A percentile compares a stretch with the other conserved stretches of the same genome.
Conservation (phyloP, 2,888 invertebrate genomes). For the Aspidapion aeneum region DNA sequence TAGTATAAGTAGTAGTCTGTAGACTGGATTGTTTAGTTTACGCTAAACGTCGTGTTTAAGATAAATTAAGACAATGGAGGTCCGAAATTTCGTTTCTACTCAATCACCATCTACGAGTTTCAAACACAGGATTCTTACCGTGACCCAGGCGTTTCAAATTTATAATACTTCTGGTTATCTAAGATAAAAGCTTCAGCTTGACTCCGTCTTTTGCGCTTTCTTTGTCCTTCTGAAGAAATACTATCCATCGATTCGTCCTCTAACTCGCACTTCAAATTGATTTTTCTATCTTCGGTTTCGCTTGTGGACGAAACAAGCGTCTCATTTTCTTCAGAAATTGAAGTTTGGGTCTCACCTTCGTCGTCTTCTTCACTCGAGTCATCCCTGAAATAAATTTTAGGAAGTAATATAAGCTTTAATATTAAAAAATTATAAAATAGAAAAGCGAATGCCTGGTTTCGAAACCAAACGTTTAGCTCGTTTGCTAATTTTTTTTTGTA, state of each 20-base stretch:
- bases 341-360: slow-evolving; percentile 50
- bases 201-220: slow-evolving; percentile 47
- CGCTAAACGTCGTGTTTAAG: no score
- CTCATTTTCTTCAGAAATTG: slow-evolving; percentile 1
- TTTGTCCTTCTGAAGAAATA: slow-evolving; percentile 34
- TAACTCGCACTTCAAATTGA: slow-evolving; percentile 28
- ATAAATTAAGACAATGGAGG: no score
- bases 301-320: not conserved
- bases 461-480: no score
- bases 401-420: no score
- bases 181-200: slow-evolving; percentile 56
- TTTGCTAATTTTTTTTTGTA: no score
- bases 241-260: slow-evolving; percentile 43
- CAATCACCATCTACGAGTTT: no score
- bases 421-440: no score
- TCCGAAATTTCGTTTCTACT: no score
- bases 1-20: no score
- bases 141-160: slow-evolving; percentile 50
- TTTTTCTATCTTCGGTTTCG: slow-evolving; percentile 20
- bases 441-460: no score
- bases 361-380: slow-evolving; percentile 45
- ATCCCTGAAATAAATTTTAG: slow-evolving; percentile 45
- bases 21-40: no score
- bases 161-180: slow-evolving; percentile 59
- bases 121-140: slow-evolving; percentile 42